Conservation (phyloP, 37 sponge, comb jelly and placozoan species). For the Petrosia ficiformis region DNA sequence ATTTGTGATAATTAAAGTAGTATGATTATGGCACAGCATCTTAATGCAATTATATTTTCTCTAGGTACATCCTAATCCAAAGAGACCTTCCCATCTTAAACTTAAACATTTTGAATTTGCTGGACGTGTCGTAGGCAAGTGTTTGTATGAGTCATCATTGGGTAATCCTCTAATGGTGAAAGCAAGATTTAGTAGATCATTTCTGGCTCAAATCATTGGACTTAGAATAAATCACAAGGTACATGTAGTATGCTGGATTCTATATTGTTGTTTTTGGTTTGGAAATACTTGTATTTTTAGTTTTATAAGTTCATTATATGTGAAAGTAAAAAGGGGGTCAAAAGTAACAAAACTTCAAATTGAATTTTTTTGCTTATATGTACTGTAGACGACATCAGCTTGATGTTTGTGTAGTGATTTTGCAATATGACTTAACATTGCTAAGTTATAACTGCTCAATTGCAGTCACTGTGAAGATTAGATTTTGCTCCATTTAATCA, state of each 20-base stretch:
- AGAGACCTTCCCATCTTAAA: slow-evolving; percentile 26
- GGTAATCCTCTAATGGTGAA: slow-evolving; percentile 71
- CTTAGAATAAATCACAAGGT: slow-evolving; percentile 79
- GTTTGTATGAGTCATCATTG: slow-evolving; percentile 82
- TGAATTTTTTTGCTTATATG: too few species aligned
- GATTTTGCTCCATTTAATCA: too few species aligned
- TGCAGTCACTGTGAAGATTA: too few species aligned
- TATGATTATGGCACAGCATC: not conserved
- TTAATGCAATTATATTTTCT: not conserved
- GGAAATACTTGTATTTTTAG: too few species aligned
- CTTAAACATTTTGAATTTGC: slow-evolving; percentile 75
- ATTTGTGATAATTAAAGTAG: not conserved
- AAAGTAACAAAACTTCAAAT: too few species aligned
- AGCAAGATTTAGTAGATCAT: slow-evolving; percentile 87
- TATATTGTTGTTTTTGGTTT: not conserved
- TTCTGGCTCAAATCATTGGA: slow-evolving; percentile 91
- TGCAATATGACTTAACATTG: too few species aligned
- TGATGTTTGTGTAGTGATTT: too few species aligned
- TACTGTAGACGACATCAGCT: too few species aligned
- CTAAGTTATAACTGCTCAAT: too few species aligned
- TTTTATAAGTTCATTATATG: too few species aligned
- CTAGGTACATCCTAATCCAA: slow-evolving; percentile 69
- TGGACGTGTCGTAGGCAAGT: slow-evolving; percentile 88
- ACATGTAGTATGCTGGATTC: not conserved
- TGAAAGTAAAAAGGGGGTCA: too few species aligned